Evolutionary conservation across 2,888 invertebrate genomes (phyloP), one percentile per base, ranked within the genome.

Genomic region (Lysandra coridon): DNA sequence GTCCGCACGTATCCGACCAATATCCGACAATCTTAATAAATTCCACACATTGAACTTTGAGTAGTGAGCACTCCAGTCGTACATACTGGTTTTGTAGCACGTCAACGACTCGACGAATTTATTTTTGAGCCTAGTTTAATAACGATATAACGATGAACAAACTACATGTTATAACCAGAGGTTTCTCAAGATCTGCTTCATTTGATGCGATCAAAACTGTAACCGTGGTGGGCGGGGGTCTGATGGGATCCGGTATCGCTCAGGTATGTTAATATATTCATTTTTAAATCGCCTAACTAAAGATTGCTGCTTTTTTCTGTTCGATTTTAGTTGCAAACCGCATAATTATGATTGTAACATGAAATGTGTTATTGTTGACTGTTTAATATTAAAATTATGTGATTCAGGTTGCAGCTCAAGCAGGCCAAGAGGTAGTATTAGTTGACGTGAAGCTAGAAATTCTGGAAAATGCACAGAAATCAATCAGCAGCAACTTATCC

Each of bases 181-280:
- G 87, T 82, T 93, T 94, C 84, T 93, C 92, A 6, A 91, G 87
- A 87, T 90, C 93, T 17, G 82, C 89, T 2, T 85, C 89, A 37
- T 86, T 88, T 84, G 96, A 96, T 85, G 92, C 92, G n/a, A 96
- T 98, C 78, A 97, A 97, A 89, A 96, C 97, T 90, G 96, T 98
- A 37, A 97, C 97, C 2, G 96, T 98, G 77, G 96, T 98, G 84
- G 98, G 98, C n/a, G 97, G 97, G 69, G 98, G 98, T 6, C 93
- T 98, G 7, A 98, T 98, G 98, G 98, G 98, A 4, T 96, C 97
- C 74, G 98, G 98, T 78, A 98, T 98, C 84, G 98, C 98, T 75
- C 98, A 98, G 96, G 98, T 98, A 93, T 85, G 86, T 78, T 57
- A 40, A 30, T 64, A 57, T 79, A 64, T 4, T 40, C 2, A 14